Conservation (phyloP, 2,797 vertebrate species). For the Falco columbarius region DNA sequence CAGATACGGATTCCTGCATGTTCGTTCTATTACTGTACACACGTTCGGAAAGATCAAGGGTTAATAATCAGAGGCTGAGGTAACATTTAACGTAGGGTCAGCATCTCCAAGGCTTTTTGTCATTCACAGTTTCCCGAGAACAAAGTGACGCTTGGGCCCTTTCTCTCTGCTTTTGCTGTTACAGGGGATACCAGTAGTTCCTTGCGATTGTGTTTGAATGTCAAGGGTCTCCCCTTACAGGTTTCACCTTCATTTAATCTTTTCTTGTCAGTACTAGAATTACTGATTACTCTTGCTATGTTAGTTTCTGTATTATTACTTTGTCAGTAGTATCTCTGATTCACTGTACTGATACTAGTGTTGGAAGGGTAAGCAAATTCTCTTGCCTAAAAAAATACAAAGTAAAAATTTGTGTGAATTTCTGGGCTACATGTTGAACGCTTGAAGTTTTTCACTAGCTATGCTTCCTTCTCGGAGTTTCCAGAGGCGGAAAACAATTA, state of each 20-base stretch:
- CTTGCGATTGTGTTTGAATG: not conserved
- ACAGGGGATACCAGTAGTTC: not conserved
- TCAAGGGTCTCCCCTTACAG: not conserved
- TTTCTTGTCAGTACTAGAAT: not conserved
- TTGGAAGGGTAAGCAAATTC: not conserved
- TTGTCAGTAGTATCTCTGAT: not conserved
- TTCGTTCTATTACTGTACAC: not conserved
- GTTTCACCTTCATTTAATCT: slow-evolving; percentile 8
- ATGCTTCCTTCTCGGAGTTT: not conserved
- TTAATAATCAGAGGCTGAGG: not conserved
- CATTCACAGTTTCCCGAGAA: not conserved
- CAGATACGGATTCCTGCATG: not conserved
- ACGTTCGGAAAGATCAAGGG: not conserved
- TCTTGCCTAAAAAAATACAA: not conserved
- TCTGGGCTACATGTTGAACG: not conserved
- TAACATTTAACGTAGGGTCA: not conserved
- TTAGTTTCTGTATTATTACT: not conserved
- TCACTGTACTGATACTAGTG: not conserved
- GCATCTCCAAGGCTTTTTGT: not conserved
- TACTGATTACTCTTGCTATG: not conserved
- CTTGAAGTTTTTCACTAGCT: not conserved
- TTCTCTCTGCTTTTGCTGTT: not conserved
- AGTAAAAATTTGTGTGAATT: not conserved
- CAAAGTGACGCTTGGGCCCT: not conserved
- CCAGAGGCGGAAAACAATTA: not conserved